phyloP scores from a whole-genome alignment of 1,140 invertebrate species.

The Pomacea maculata region DNA sequence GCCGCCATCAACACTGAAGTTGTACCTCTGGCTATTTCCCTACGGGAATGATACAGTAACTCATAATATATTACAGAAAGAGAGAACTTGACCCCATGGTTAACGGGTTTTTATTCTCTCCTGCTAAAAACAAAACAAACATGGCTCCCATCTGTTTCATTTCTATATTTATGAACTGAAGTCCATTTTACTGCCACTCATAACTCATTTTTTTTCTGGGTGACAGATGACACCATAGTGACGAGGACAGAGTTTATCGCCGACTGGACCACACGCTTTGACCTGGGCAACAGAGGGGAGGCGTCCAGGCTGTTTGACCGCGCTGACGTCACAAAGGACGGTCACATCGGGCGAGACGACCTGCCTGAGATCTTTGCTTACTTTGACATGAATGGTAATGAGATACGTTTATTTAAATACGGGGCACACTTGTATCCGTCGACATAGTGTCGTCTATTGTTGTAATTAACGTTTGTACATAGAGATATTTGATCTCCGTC shows the following conservation, averaged over 20 bases:
- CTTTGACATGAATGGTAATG: slow-evolving; percentile 45
- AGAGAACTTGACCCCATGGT: too few relatives aligned
- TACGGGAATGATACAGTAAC: too few relatives aligned
- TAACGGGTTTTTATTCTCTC: too few relatives aligned
- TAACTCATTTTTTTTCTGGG: too few relatives aligned
- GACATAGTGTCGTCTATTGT: too few relatives aligned
- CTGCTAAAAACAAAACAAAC: too few relatives aligned
- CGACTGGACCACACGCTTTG: slow-evolving; percentile 29
- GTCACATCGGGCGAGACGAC: slow-evolving; percentile 30
- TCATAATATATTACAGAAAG: too few relatives aligned
- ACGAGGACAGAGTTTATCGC: slow-evolving; percentile 27
- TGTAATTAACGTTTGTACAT: too few relatives aligned
- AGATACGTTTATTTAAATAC: background rate
- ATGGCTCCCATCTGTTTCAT: too few relatives aligned
- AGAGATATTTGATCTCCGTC: background rate
- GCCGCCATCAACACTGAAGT: background rate
- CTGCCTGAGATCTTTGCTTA: slow-evolving; percentile 41
- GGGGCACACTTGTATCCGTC: background rate
- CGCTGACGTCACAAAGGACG: slow-evolving; percentile 44
- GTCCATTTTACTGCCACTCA: too few relatives aligned
- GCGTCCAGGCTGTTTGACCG: slow-evolving; percentile 38
- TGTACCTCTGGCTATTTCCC: too few relatives aligned
- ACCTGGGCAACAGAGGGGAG: slow-evolving; percentile 32
- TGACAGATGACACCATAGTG: slow-evolving; percentile 26
- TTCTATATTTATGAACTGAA: too few relatives aligned